Conservation (phyloP, 2,113 vertebrate genomes). For the Salvelinus alpinus region DNA sequence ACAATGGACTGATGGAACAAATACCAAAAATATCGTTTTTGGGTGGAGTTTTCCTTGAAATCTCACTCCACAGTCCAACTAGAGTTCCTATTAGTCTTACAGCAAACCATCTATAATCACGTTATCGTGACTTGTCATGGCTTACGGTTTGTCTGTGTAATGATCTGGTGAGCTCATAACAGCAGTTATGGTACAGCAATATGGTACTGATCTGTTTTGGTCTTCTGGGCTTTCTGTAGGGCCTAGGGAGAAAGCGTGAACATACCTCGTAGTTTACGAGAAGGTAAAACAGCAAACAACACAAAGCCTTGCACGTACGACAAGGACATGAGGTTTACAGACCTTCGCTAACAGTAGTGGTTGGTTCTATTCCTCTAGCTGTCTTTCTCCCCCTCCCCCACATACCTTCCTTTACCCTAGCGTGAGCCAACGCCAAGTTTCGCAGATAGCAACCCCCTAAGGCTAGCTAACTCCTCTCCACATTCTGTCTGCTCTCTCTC, state of each 20-base stretch:
- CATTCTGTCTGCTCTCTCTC: conserved; percentile 25
- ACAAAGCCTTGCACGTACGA: conserved; percentile 28
- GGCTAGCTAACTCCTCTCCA: conserved; percentile 22
- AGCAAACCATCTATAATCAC: not conserved
- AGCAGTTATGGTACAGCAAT: conserved; percentile 15
- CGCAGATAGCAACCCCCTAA: conserved; percentile 1
- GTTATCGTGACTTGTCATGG: conserved; percentile 40
- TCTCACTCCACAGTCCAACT: not conserved
- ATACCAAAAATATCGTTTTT: too few species aligned
- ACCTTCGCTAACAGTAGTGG: conserved; percentile 35
- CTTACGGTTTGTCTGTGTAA: not conserved
- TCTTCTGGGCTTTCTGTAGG: conserved; percentile 28
- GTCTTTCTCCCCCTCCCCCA: not conserved
- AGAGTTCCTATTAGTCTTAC: not conserved
- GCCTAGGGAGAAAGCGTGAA: conserved; percentile 33
- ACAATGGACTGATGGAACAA: too few species aligned
- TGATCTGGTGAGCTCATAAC: not conserved
- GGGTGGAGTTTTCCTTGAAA: not conserved
- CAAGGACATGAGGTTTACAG: conserved; percentile 13
- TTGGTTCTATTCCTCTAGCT: not conserved
- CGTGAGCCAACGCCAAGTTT: not conserved
- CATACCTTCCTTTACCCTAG: not conserved
- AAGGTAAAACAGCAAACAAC: conserved; percentile 43
- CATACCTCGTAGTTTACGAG: conserved; percentile 8
- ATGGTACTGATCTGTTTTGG: conserved; percentile 7